These are phyloP conservation scores for Masticophis lateralis DNA, from an alignment of 2,797 vertebrate genomes.

Conservation along the genomic window DNA sequence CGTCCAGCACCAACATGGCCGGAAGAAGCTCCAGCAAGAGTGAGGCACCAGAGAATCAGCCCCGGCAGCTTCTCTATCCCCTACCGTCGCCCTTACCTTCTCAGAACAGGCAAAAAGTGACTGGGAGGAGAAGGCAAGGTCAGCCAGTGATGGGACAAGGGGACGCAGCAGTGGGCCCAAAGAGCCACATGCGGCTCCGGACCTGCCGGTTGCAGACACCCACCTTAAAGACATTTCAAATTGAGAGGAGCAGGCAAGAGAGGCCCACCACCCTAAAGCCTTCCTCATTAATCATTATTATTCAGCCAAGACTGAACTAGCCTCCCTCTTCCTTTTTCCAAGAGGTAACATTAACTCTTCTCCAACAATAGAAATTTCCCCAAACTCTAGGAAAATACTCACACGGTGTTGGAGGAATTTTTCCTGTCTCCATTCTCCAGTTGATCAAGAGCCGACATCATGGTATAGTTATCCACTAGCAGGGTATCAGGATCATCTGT, in stretches of 20 bases:
- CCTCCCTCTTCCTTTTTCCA: neutral
- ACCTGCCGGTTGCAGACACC: too few species aligned
- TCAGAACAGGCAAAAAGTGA: too few species aligned
- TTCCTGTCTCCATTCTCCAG: slow-evolving; percentile 74
- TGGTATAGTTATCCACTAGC: slow-evolving; percentile 82
- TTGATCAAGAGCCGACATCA: slow-evolving; percentile 88
- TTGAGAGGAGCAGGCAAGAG: neutral
- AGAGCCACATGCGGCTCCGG: too few species aligned
- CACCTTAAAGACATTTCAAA: neutral
- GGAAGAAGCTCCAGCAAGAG: too few species aligned
- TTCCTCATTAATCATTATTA: neutral
- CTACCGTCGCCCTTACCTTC: too few species aligned
- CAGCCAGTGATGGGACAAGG: too few species aligned
- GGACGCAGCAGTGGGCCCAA: too few species aligned
- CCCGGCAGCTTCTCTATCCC: too few species aligned
- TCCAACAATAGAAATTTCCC: slow-evolving; percentile 14
- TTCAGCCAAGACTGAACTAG: neutral
- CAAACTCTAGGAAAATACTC: slow-evolving; percentile 39
- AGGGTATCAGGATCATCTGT: slow-evolving; percentile 86
- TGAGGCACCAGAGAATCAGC: too few species aligned
- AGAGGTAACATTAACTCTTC: neutral
- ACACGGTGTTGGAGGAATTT: slow-evolving; percentile 63
- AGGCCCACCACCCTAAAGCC: neutral
- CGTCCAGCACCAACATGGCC: too few species aligned
- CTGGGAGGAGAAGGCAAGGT: too few species aligned